Base-by-base conservation (phyloP, 2,888 invertebrate species). In the Erynnis tages region DNA sequence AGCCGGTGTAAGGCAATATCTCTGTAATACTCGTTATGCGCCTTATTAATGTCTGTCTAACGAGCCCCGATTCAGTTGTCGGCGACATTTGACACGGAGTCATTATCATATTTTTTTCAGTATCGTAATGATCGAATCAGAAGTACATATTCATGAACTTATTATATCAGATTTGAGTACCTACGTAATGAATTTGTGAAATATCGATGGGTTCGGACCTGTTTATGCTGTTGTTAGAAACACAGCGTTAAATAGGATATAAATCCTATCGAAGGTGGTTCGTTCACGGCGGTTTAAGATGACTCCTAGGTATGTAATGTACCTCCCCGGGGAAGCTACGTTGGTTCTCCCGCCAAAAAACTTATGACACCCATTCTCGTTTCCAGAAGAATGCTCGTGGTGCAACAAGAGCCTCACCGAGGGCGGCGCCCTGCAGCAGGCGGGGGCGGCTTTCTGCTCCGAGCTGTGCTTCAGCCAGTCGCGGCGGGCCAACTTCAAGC, bases 401-500 rank as follows among this genome's bases (percentile, higher is more conserved):
- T 95, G 95, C 78, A 93, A 93, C 66, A 94, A 94, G 66, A 85
- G 83, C 13, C 90, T 92, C 10, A 81, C 91, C 67, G 93, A 92
- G 61, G 71, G 79, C 35, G 86, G 85, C 8, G 84, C 89, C 5
- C 73, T 90, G 11, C 88, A 89, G 67, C 90, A 90, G 43, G 87
- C 87, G 0, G 90, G 91, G 0, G 91, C 91, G 27, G 83, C 90
- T 1, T 95, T 95, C 77, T 97, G 97, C 73, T 96, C 96, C 0
- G 97, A 97, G 81, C 91, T 96, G 29, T 97, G 97, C 78, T 97
- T 97, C 83, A 94, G 96, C 7, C 97, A 96, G 72, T 97, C 96
- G 30, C 91, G 97, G 34, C 91, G 97, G 14, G 97, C 97, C 1
- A 96, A 95, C 63, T 97, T 97, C 82, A 97, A 97, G 83, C 93